phyloP scores from a whole-genome alignment of 2,888 invertebrate species.

The Nysson spinosus region DNA sequence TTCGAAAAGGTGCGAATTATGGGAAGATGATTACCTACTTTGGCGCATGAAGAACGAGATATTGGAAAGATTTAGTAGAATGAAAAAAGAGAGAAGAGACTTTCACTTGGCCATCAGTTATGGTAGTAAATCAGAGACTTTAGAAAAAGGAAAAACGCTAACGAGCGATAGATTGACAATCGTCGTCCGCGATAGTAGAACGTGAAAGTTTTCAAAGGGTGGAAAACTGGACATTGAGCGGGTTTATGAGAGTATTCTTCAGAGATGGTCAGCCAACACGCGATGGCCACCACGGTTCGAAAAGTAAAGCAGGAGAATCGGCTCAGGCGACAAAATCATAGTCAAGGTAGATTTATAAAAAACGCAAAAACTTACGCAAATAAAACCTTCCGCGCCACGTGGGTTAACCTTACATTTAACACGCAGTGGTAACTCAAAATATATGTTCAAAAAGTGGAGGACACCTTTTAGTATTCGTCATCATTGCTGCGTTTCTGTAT shows the following conservation, averaged over 20 bases:
- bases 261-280: conserved; percentile 79
- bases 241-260: conserved; percentile 41
- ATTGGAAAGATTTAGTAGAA: not conserved
- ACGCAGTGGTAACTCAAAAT: too few species aligned
- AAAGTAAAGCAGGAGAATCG: conserved; percentile 85
- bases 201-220: conserved; percentile 5
- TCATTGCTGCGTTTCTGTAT: too few species aligned
- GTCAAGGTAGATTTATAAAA: conserved; percentile 61
- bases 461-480: too few species aligned
- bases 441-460: too few species aligned
- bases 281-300: conserved; percentile 85
- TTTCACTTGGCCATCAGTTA: conserved; percentile 17
- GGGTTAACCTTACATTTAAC: too few species aligned
- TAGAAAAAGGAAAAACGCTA: not conserved
- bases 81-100: not conserved
- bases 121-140: not conserved
- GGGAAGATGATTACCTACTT: not conserved
- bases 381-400: too few species aligned
- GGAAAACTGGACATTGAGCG: conserved; percentile 16
- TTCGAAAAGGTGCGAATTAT: too few species aligned
- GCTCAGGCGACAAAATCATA: conserved; percentile 75
- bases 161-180: conserved; percentile 2
- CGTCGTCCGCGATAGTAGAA: not conserved
- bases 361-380: not conserved
- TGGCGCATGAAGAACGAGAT: not conserved